phyloP scores from a whole-genome alignment of 2,113 vertebrate species.

The Pandion haliaetus region DNA sequence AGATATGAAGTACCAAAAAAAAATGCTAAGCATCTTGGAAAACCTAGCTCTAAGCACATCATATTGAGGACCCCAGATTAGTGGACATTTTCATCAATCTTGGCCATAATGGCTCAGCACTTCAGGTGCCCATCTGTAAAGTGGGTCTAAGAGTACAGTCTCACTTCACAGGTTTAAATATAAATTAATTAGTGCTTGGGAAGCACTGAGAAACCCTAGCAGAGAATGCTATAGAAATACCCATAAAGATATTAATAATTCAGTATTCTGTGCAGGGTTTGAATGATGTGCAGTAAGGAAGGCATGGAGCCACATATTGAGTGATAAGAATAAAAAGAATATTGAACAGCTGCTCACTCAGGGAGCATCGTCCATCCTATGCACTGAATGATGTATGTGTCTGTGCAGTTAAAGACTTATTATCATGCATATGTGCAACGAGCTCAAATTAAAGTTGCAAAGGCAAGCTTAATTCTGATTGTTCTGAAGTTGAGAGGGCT shows the following conservation, averaged over 20 bases:
- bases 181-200: conserved; percentile 48
- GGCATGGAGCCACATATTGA: conserved; percentile 61
- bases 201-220: conserved; percentile 1
- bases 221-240: conserved; percentile 9
- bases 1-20: background rate
- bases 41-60: background rate
- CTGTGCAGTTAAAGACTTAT: conserved; percentile 43
- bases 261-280: background rate
- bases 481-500: background rate
- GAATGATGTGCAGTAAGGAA: conserved; percentile 50
- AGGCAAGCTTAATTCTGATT: background rate
- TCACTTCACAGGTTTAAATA: background rate
- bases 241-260: conserved; percentile 60
- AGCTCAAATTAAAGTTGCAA: conserved; percentile 52
- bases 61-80: background rate
- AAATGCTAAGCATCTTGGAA: conserved; percentile 14
- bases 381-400: conserved; percentile 58
- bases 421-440: conserved; percentile 41
- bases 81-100: background rate
- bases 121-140: conserved; percentile 5
- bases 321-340: conserved; percentile 66
- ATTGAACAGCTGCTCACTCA: conserved; percentile 59
- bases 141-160: background rate
- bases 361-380: conserved; percentile 40
- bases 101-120: background rate